Evolutionary conservation across 2,888 invertebrate genomes (phyloP).

Genomic region (Diabrotica balteata): DNA sequence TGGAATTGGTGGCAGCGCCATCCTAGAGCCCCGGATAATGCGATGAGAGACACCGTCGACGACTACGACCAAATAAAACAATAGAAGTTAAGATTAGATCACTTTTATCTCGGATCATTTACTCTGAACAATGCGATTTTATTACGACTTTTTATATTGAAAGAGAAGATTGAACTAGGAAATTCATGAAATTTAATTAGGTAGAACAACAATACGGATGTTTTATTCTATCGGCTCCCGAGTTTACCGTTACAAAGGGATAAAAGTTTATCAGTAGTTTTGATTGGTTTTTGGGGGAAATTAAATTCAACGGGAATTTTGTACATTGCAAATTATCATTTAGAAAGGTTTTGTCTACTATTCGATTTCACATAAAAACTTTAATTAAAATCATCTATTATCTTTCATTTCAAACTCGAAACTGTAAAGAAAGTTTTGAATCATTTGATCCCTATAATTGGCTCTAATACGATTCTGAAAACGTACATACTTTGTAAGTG

Average conservation of each 20-base stretch:
- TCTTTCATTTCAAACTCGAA: too few relatives aligned
- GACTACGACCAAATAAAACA: constrained; percentile 25
- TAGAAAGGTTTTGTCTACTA: too few relatives aligned
- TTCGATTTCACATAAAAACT: too few relatives aligned
- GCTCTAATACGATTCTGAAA: too few relatives aligned
- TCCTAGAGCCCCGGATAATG: constrained; percentile 5
- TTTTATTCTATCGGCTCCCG: not conserved
- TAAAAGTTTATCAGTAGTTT: not conserved
- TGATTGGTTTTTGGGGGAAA: not conserved
- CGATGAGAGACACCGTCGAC: constrained; percentile 13
- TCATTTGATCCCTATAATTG: too few relatives aligned
- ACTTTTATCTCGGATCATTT: constrained; percentile 29
- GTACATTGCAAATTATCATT: not conserved
- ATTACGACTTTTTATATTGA: constrained; percentile 23
- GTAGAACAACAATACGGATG: too few relatives aligned
- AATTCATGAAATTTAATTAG: constrained; percentile 18
- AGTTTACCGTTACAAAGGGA: not conserved
- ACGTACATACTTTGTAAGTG: too few relatives aligned
- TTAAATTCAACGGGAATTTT: not conserved
- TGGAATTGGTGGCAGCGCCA: not conserved
- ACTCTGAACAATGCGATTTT: constrained; percentile 24
- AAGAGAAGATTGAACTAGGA: constrained; percentile 16
- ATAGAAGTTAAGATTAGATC: constrained; percentile 29
- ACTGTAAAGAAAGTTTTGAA: too few relatives aligned
- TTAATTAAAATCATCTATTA: too few relatives aligned